These are phyloP conservation scores for Kryptopterus vitreolus DNA, from an alignment of 2,797 vertebrate species.

Conservation along the genomic window DNA sequence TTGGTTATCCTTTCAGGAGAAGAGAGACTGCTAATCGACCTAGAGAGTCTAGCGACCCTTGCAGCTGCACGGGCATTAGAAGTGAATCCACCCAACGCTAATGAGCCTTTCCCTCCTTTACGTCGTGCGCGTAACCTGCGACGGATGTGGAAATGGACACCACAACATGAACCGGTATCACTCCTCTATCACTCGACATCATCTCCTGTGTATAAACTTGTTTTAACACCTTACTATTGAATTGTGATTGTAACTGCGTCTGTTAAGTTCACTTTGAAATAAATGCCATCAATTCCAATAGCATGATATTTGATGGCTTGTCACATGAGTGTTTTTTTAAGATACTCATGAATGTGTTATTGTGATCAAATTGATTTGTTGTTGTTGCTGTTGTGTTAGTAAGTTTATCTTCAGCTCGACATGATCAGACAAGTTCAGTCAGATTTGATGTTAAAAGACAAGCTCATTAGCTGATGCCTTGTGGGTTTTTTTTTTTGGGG, in stretches of 20 bases:
- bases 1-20: constrained; percentile 69
- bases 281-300: no score
- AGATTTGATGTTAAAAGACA: constrained; percentile 39
- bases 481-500: constrained; percentile 17
- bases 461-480: constrained; percentile 35
- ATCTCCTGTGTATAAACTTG: background rate
- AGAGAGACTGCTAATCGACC: constrained; percentile 85
- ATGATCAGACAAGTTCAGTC: background rate
- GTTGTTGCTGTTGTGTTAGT: background rate
- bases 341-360: background rate
- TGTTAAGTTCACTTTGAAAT: background rate
- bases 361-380: background rate
- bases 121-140: constrained; percentile 83
- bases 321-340: background rate
- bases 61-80: constrained; percentile 89
- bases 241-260: background rate
- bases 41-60: constrained; percentile 89
- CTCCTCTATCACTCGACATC: no score
- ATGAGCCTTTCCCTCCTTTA: constrained; percentile 58
- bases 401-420: background rate
- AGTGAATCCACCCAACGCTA: constrained; percentile 68
- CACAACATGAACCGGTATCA: constrained; percentile 89
- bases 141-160: constrained; percentile 90
- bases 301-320: no score
- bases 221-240: background rate